Evolutionary conservation across 1,140 invertebrate species (phyloP).

Genomic region (Spodoptera frugiperda): DNA sequence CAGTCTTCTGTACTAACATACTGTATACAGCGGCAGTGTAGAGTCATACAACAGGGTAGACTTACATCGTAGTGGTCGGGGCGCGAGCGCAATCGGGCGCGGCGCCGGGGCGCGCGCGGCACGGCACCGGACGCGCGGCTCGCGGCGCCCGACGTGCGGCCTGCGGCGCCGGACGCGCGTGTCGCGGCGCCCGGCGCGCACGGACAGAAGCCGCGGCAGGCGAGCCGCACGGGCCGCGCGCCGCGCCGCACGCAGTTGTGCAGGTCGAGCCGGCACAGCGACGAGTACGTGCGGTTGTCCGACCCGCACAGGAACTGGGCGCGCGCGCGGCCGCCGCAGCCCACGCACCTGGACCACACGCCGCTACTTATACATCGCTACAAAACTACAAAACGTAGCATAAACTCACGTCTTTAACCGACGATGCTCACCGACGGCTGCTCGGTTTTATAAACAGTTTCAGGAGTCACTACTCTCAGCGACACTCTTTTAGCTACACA

Average conservation of each 20-base stretch:
- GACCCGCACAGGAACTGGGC: conserved; percentile 93
- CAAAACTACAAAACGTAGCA: too few species aligned
- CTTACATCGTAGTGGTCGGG: background rate
- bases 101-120: too few species aligned
- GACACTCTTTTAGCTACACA: too few species aligned
- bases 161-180: conserved; percentile 70
- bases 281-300: conserved; percentile 97
- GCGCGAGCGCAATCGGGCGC: background rate
- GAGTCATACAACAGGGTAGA: too few species aligned
- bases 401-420: too few species aligned
- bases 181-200: conserved; percentile 86
- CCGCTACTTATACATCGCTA: too few species aligned
- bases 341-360: conserved; percentile 72
- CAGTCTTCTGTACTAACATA: too few species aligned
- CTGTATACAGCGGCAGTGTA: too few species aligned
- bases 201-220: conserved; percentile 96
- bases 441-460: too few species aligned
- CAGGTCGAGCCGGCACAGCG: conserved; percentile 94
- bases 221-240: conserved; percentile 89
- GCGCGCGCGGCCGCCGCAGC: conserved; percentile 93
- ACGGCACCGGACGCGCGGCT: background rate
- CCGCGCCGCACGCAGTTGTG: conserved; percentile 95
- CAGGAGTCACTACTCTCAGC: too few species aligned
- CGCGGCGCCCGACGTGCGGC: conserved; percentile 16
- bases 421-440: too few species aligned